Evolutionary conservation across 2,888 invertebrate genomes (phyloP), one percentile per base, ranked within the genome.

Genomic region (Cataglyphis livida): DNA sequence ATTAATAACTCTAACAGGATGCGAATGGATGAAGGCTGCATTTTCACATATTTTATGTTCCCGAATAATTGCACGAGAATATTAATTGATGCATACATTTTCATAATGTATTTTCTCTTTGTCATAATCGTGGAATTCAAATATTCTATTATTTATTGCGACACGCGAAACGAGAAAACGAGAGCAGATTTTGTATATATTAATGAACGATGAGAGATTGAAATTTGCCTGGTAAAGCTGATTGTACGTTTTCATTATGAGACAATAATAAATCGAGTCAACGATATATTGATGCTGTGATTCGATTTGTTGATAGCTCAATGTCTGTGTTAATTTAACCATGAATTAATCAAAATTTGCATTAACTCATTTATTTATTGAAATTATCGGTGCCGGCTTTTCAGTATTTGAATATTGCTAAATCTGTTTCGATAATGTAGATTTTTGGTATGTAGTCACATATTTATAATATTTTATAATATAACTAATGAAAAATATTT

Each of bases 261-360:
- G 78, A 48, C 59, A 59, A n/a, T 78, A 70, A 59, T 79, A 59
- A 79, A 79, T 79, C 35, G 78, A 59, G 59, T 78, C 71, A 70
- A 25, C 18, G 78, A 79, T 79, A 79, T 71, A 71, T 66, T 79
- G 71, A 71, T 71, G 78, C 44, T 44, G 44, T n/a, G 71, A 78
- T 78, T 71, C 59, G 78, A 71, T 79, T 79, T 79, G 78, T 71
- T 48, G 59, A 79, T 79, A 57, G 32, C 59, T 44, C 70, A 38
- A 32, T 57, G 44, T 76, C 68, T 57, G 66, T 35, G 25, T 79
- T 71, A 79, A 79, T 79, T 71, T 59, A 71, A 79, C 71, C 73
- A 71, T 78, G 59, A 79, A 79, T 79, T 79, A 79, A 79, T 79
- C 44, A 59, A 44, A 35, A 79, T 79, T 59, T 25, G 73, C 59